Base-by-base conservation (phyloP, 1,140 invertebrate species). In the Globodera ellingtonae region DNA sequence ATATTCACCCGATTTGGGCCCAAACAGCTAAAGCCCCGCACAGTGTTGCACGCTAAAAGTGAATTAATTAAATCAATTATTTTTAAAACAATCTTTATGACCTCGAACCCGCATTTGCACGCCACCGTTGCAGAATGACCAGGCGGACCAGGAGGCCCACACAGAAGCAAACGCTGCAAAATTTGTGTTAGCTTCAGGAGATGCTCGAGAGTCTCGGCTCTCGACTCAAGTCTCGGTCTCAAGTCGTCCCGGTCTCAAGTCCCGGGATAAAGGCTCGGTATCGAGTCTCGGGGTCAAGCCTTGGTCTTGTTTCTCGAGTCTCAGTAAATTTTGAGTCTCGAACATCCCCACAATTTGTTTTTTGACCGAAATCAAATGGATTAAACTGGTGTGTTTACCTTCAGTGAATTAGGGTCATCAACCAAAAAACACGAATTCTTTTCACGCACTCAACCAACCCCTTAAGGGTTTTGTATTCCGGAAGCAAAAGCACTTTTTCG, bases 111-210 rank as follows among this genome's bases (percentile, higher is more conserved):
- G 80, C 50, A 89, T 86, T 44, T 87, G 87, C 15, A 83, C 79
- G 52, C 82, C 81, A 46, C 86, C 84, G 5, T 79, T 76, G 69
- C 87, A 89, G 75, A 89, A 89, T 2, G 86, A 87, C 87, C 87
- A 89, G 4, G 88, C 85, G 10, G 88, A 89, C 87, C 88, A 89
- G 21, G 72, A 72, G 9, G 88, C 88, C 87, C 87, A 89, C 4
- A 89, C 81, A 10, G 87, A 89, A 13, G 87, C 84, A 81, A 82
- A 89, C 10, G 88, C 87, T 89, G 73, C 80, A 89, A 84, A 72
- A 4, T 67, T 35, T 35, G 35, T 35, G 35, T 35, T 2, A 35
- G 35, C 35, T 35, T 35, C 3, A 0, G 35, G 35, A 35, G 24
- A 35, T 35, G 35, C 3, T 35, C 35, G 35, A 35, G 0, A 35